Conservation (phyloP, 2,888 invertebrate genomes). For the Patella ulyssiponensis region DNA sequence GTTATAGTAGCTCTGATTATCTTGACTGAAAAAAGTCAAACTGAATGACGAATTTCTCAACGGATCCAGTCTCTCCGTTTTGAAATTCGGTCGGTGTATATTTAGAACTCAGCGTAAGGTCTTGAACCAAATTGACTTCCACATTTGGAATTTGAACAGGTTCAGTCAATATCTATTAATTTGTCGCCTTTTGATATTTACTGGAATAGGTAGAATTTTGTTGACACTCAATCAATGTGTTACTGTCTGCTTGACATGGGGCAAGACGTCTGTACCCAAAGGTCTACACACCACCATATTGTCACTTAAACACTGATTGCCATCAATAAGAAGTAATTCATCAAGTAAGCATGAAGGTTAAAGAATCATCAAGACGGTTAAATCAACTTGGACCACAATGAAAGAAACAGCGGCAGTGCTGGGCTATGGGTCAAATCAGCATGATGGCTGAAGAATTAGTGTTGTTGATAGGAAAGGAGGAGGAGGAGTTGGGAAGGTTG, state of each 20-base stretch:
- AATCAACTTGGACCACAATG: slow-evolving; percentile 5
- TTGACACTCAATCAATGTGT: neutral
- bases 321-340: slow-evolving; percentile 9
- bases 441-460: too few species aligned
- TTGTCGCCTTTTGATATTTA: neutral
- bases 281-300: slow-evolving; percentile 7
- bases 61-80: too few species aligned
- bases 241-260: neutral
- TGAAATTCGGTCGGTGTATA: too few species aligned
- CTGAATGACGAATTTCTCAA: too few species aligned
- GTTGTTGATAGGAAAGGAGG: too few species aligned
- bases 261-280: neutral
- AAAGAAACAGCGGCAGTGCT: neutral
- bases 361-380: neutral
- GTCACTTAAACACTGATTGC: neutral
- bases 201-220: slow-evolving; percentile 2
- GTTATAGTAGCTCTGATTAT: too few species aligned
- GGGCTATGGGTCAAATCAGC: too few species aligned
- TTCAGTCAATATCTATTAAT: neutral
- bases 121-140: too few species aligned
- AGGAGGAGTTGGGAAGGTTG: too few species aligned
- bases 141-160: too few species aligned
- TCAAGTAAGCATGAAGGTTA: slow-evolving; percentile 4
- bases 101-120: too few species aligned
- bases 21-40: too few species aligned